Conservation (phyloP, 2,888 invertebrate genomes). For the Cynaeus angustus region DNA sequence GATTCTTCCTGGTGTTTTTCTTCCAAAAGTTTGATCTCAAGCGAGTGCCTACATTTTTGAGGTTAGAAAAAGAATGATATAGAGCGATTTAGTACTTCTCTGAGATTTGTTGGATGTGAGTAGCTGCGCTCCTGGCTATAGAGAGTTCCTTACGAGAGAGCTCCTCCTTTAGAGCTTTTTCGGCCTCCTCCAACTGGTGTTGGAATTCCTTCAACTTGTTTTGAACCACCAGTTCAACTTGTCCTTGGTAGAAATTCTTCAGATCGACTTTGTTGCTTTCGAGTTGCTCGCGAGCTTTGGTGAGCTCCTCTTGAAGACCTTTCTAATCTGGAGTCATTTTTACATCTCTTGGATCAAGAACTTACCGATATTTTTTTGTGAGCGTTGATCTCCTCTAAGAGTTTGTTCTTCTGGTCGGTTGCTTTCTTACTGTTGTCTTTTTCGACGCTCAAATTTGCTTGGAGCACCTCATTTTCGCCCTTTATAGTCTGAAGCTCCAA, state of each 20-base stretch:
- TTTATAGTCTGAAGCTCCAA: slow-evolving; percentile 67
- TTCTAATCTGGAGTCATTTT: slow-evolving; percentile 64
- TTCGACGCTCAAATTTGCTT: slow-evolving; percentile 60
- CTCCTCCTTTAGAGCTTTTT: slow-evolving; percentile 78
- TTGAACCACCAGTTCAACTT: slow-evolving; percentile 85
- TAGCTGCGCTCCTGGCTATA: slow-evolving; percentile 81
- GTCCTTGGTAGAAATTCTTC: slow-evolving; percentile 85
- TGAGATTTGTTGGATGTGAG: slow-evolving; percentile 82
- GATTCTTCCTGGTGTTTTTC: slow-evolving; percentile 87
- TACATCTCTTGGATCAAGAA: neutral
- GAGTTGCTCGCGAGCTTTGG: slow-evolving; percentile 72
- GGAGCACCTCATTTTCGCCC: slow-evolving; percentile 60
- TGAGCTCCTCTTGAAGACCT: slow-evolving; percentile 69
- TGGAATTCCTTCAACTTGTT: slow-evolving; percentile 86
- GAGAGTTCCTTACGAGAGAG: slow-evolving; percentile 78
- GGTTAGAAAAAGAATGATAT: neutral
- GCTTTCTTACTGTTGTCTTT: slow-evolving; percentile 46
- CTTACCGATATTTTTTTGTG: slow-evolving; percentile 66
- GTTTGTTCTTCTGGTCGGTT: slow-evolving; percentile 66
- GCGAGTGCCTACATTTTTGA: slow-evolving; percentile 75
- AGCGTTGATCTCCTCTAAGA: slow-evolving; percentile 60
- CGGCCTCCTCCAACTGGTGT: slow-evolving; percentile 81
- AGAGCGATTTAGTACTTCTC: slow-evolving; percentile 78
- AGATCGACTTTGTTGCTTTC: slow-evolving; percentile 81
- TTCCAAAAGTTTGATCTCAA: slow-evolving; percentile 84